Evolutionary conservation across 2,888 invertebrate genomes (phyloP), one percentile per base, ranked within the genome.

Genomic region (Brenthis hecate): DNA sequence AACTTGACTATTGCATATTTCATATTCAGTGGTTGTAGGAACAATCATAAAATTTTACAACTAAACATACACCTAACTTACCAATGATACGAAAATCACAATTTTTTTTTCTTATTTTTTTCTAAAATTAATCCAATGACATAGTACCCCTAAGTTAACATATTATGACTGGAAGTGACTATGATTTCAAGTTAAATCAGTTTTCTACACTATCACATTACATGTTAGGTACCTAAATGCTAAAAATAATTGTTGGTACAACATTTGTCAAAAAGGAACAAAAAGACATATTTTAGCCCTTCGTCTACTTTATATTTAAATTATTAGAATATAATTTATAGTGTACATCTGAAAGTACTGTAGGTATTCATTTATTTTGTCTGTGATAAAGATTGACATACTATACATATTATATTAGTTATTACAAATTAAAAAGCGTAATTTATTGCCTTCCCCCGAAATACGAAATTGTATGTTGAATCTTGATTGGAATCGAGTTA

Each of bases 391-490:
- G 58, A 58, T 67, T 69, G 62, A 71, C 67, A 68, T 75, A 73
- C 70, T 69, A 75, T 75, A 74, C 64, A 68, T 72, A 69, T 60
- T 72, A 73, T 73, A 74, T 73, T 73, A 72, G 85, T 74, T 86
- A 86, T 86, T 88, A 89, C 84, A 86, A 88, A 79, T 89, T 91
- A 91, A 89, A 54, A 95, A 95, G 95, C 95, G 95, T 95, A 94
- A 93, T 94, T 93, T 93, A 94, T 94, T 94, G 95, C 95, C 94
- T 94, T 94, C 94, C 95, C 94, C 94, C 94, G 91, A 89, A 91
- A 91, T 80, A 85, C 81, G 61, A 57, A 72, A 58, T 77, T 54
- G 53, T 43, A 67, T 36, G 13, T 83, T 80, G 79, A 81, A 81
- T 81, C 79, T 19, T 80, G 82, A 78, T 80, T 50, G 65, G 53